A percentile compares a stretch with the other conserved stretches of the same genome.
Evolutionary conservation across 2,797 vertebrate genomes (phyloP).

Genomic region (Mormyrops boulengeri): DNA sequence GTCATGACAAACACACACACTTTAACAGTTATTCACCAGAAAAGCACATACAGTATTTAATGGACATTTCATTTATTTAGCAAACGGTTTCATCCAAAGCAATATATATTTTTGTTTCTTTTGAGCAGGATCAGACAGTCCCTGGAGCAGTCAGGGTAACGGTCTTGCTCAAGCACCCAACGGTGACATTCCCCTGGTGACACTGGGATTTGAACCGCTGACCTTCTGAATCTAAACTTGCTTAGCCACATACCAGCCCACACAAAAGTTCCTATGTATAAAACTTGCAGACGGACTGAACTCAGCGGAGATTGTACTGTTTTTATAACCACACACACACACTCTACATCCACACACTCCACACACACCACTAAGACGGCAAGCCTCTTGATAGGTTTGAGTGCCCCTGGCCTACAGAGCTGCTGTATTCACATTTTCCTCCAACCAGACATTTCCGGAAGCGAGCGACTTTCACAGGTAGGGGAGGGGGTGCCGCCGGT

Average conservation of each 20-base stretch:
- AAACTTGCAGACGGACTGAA: not conserved
- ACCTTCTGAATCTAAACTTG: not conserved
- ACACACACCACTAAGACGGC: not conserved
- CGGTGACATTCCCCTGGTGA: not conserved
- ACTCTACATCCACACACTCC: not conserved
- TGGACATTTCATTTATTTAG: not conserved
- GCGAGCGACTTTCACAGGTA: too few species aligned
- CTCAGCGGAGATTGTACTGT: too few species aligned
- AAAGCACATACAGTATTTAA: not conserved
- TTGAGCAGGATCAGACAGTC: not conserved
- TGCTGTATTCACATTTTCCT: not conserved
- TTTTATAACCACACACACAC: not conserved
- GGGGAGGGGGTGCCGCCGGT: not conserved
- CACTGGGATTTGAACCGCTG: not conserved
- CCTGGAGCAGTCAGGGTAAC: too few species aligned
- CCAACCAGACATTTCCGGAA: too few species aligned
- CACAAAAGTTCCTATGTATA: not conserved
- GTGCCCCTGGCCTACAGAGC: not conserved
- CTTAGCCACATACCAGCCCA: not conserved
- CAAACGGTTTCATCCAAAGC: not conserved
- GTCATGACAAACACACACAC: not conserved
- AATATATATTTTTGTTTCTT: not conserved
- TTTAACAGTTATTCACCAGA: not conserved
- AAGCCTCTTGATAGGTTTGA: not conserved
- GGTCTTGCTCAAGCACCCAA: not conserved